phyloP scores from a whole-genome alignment of 2,888 invertebrate genomes.

The Synergus itoensis region DNA sequence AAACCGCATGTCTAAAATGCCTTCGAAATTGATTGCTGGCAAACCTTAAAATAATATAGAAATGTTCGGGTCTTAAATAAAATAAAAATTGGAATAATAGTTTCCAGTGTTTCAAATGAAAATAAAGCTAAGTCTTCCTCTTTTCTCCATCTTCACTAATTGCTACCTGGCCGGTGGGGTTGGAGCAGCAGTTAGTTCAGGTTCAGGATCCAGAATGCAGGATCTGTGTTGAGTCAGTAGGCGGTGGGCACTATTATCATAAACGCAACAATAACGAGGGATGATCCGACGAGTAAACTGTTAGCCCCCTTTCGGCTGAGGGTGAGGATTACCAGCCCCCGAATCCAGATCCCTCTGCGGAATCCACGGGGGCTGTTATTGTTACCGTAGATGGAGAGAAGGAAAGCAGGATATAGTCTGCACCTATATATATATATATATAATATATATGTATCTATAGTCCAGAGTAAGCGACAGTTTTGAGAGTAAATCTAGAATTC shows the following conservation, averaged over 20 bases:
- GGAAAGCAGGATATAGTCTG: constrained; percentile 43
- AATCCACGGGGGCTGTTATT: constrained; percentile 75
- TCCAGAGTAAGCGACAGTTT: constrained; percentile 43
- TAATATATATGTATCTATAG: neutral
- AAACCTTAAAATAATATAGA: too few species aligned
- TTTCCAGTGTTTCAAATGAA: neutral
- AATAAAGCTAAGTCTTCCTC: neutral
- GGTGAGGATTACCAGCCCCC: constrained; percentile 71
- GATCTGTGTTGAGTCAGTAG: constrained; percentile 33
- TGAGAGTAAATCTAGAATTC: neutral
- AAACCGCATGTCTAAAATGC: too few species aligned
- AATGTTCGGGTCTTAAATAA: neutral
- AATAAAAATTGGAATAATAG: neutral
- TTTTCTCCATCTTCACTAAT: constrained; percentile 43
- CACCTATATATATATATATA: neutral
- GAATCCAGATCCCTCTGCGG: constrained; percentile 59
- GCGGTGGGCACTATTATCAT: constrained; percentile 72
- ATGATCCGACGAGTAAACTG: constrained; percentile 77
- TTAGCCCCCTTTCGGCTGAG: constrained; percentile 67
- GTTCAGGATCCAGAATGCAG: neutral
- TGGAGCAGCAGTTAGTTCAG: constrained; percentile 41
- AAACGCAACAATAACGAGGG: constrained; percentile 78
- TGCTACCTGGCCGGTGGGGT: constrained; percentile 55
- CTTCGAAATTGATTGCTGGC: too few species aligned
- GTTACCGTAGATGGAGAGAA: constrained; percentile 66